These are phyloP conservation scores for Elephantulus edwardii DNA, from an alignment of 2,113 vertebrate species.

Conservation along the genomic window DNA sequence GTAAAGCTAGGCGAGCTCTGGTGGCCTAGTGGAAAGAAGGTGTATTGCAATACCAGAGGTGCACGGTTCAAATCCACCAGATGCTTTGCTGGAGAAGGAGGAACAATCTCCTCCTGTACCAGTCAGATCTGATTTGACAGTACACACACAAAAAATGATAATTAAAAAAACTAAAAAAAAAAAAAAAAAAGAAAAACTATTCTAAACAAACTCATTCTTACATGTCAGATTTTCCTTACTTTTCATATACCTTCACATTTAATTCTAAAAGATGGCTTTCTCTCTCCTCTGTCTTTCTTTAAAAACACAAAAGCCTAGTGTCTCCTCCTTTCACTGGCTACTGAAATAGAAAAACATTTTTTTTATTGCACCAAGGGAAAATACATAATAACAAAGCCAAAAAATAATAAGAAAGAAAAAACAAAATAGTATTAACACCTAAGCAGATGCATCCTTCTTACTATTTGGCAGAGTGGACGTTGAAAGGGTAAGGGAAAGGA, in stretches of 20 bases:
- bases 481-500: neutral
- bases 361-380: slow-evolving; percentile 46
- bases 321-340: slow-evolving; percentile 27
- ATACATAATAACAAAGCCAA: slow-evolving; percentile 5
- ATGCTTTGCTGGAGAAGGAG: no score
- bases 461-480: neutral
- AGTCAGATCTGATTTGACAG: no score
- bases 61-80: no score
- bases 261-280: neutral
- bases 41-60: no score
- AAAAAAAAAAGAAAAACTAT: slow-evolving; percentile 26
- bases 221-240: slow-evolving; percentile 47
- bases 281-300: slow-evolving; percentile 26
- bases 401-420: slow-evolving; percentile 32
- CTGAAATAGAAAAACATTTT: slow-evolving; percentile 55
- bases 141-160: no score
- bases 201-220: slow-evolving; percentile 43
- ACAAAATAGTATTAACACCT: neutral
- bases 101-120: no score
- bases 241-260: slow-evolving; percentile 30
- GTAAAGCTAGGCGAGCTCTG: no score
- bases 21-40: no score
- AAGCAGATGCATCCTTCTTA: neutral
- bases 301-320: slow-evolving; percentile 41
- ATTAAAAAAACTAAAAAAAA: no score